Evolutionary conservation across 1,140 invertebrate species (phyloP).

Genomic region (Procambarus clarkii): DNA sequence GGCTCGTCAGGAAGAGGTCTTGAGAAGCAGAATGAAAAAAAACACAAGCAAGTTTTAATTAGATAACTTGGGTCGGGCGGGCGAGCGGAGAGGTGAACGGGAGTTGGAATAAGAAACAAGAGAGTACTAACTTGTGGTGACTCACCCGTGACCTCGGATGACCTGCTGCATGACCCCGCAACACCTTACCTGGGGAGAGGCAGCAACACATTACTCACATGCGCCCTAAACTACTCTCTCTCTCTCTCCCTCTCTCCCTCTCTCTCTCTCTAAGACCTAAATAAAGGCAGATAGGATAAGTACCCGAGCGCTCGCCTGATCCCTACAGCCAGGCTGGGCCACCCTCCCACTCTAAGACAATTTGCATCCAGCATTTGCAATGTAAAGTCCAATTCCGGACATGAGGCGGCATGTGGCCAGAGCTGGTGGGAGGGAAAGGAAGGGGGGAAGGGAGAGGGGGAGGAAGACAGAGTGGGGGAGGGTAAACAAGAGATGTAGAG

Average conservation of each 20-base stretch:
- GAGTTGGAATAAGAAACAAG: no score
- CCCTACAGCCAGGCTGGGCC: not conserved
- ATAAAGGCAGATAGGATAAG: not conserved
- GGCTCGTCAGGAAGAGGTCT: not conserved
- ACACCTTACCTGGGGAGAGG: no score
- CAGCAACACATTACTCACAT: no score
- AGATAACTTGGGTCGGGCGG: not conserved
- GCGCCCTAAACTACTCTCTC: not conserved
- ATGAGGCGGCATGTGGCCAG: not conserved
- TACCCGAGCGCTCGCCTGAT: not conserved
- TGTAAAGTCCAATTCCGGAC: not conserved
- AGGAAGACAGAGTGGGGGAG: no score
- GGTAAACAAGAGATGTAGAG: not conserved
- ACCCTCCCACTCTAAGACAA: not conserved
- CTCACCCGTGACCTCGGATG: not conserved
- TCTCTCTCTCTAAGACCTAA: not conserved
- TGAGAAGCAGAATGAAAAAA: not conserved
- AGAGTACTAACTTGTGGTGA: not conserved
- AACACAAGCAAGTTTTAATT: slow-evolving; percentile 16
- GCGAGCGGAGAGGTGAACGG: not conserved
- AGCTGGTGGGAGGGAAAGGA: not conserved
- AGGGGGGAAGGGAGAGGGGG: no score
- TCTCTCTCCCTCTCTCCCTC: not conserved
- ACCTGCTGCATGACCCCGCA: no score
- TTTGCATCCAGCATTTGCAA: slow-evolving; percentile 10